Evolutionary conservation across 2,113 vertebrate genomes (phyloP).

Genomic region (Suncus etruscus): DNA sequence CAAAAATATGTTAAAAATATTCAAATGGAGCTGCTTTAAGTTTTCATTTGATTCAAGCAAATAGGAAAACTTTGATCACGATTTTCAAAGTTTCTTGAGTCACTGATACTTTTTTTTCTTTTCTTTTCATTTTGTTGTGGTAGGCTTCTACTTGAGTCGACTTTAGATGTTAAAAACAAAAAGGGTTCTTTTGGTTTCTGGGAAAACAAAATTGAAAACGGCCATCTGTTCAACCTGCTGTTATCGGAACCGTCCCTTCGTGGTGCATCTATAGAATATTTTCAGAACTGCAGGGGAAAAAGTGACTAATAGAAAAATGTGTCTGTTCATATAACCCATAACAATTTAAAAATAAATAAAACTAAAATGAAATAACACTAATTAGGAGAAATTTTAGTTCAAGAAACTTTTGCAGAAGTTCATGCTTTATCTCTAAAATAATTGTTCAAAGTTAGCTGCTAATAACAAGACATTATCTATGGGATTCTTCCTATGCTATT

Average conservation of each 20-base stretch:
- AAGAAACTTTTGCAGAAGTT: background rate
- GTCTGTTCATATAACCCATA: conserved; percentile 62
- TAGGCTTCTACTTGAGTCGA: conserved; percentile 75
- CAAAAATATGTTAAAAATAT: conserved; percentile 43
- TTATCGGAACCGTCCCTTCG: conserved; percentile 64
- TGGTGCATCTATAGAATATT: conserved; percentile 73
- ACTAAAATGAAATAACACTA: conserved; percentile 45
- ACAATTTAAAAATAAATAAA: conserved; percentile 39
- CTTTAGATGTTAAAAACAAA: conserved; percentile 81
- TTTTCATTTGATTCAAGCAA: conserved; percentile 71
- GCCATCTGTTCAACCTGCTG: conserved; percentile 84
- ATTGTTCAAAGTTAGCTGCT: background rate
- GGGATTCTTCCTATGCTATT: background rate
- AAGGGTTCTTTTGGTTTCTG: conserved; percentile 74
- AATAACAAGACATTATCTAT: background rate
- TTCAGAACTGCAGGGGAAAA: conserved; percentile 70
- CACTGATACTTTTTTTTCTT: conserved; percentile 49
- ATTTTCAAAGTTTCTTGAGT: conserved; percentile 65
- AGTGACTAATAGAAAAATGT: conserved; percentile 18
- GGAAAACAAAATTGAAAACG: conserved; percentile 79
- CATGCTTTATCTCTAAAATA: background rate
- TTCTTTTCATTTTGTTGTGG: conserved; percentile 59
- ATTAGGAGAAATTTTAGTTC: conserved; percentile 3
- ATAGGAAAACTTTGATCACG: conserved; percentile 50
- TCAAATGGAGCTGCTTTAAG: conserved; percentile 36